phyloP scores from a whole-genome alignment of 37 sponge, comb jelly and placozoan genomes.

The Bolinopsis microptera region DNA sequence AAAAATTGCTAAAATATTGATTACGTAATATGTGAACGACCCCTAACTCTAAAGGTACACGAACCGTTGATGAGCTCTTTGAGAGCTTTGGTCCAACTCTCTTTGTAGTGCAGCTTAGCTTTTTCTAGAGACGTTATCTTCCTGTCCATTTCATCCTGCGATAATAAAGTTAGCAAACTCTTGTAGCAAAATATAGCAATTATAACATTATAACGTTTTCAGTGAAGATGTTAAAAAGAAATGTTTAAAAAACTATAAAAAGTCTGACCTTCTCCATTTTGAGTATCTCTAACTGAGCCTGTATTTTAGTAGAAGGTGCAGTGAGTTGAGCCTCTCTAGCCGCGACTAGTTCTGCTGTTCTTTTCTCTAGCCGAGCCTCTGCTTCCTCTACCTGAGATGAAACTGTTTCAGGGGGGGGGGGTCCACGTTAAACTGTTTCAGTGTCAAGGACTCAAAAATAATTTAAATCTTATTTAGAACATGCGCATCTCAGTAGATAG shows the following conservation, averaged over 20 bases:
- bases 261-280: conserved; percentile 88
- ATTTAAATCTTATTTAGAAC: no score
- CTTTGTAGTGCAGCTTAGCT: conserved; percentile 92
- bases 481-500: no score
- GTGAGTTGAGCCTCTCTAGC: conserved; percentile 27
- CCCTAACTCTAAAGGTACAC: no score
- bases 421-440: no score
- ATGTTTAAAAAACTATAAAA: neutral
- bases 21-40: no score
- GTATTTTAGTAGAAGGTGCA: conserved; percentile 60
- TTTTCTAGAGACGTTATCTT: conserved; percentile 73
- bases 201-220: neutral
- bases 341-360: conserved; percentile 1
- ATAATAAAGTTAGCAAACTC: neutral
- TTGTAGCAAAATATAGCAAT: neutral
- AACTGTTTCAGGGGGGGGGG: no score
- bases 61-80: conserved; percentile 71
- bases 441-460: no score
- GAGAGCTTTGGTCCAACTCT: conserved; percentile 89
- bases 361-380: neutral
- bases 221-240: neutral
- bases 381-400: conserved; percentile 19
- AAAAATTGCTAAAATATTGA: no score
- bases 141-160: conserved; percentile 79
- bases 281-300: conserved; percentile 77